These are phyloP conservation scores for Dichetophora obliterata DNA, from an alignment of 2,888 invertebrate genomes.

Conservation along the genomic window DNA sequence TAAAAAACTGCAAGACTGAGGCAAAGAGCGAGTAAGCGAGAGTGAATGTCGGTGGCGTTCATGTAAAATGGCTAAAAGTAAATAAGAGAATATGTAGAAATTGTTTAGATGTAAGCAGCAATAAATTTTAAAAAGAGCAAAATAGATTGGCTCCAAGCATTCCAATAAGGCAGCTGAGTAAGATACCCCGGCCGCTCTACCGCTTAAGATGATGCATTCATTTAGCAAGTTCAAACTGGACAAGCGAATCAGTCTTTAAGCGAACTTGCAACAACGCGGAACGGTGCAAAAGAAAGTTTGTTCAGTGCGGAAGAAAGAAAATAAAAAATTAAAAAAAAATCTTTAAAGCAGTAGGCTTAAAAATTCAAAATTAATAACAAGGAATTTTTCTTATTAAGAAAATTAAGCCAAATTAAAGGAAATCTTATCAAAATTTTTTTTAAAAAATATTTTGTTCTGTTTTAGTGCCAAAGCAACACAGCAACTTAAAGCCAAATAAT, in stretches of 20 bases:
- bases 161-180: neutral
- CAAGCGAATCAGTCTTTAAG: constrained; percentile 50
- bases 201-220: constrained; percentile 24
- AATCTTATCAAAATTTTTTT: constrained; percentile 3
- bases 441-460: neutral
- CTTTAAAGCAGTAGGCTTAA: no score
- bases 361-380: neutral
- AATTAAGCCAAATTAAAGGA: no score
- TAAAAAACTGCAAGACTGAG: constrained; percentile 18
- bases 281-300: neutral
- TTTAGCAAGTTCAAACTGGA: constrained; percentile 48
- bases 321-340: no score
- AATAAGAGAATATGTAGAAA: neutral
- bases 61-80: neutral
- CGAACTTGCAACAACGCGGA: constrained; percentile 29
- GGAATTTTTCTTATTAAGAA: no score
- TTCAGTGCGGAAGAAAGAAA: neutral
- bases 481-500: neutral
- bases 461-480: no score
- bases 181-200: neutral
- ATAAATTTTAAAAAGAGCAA: neutral
- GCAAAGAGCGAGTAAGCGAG: neutral
- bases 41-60: neutral
- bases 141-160: neutral
- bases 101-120: neutral